Base-by-base conservation (phyloP, 2,888 invertebrate genomes). In the Drosophila kuntzei region DNA sequence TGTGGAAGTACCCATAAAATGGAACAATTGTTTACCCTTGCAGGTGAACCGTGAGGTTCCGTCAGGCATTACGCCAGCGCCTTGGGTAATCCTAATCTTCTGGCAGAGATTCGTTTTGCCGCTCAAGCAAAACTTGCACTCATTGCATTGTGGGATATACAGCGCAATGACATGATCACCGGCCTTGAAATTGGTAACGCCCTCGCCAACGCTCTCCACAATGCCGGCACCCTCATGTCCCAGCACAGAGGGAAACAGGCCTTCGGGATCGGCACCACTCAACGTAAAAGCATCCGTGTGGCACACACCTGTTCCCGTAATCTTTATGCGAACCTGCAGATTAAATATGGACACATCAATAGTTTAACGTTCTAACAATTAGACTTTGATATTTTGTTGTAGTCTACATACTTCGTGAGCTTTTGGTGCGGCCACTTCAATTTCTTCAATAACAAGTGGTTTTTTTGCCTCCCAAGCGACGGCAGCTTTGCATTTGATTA, bases 161-260 rank as follows among this genome's bases (percentile, higher is more conserved):
- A 98, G 93, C 0, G 99, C 99, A 72, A 99, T 95, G n/a, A 99
- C 99, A 93, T 98, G 98, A 92, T 99, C 99, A 91, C 98, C 98
- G 36, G 96, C 94, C 89, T 96, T 94, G 37, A 98, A 96, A 51
- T 95, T 94, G 0, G 96, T 97, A 0, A 99, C 99, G 16, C 96
- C 97, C 89, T 96, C 96, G 0, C 99, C 99, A 50, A 99, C 94
- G 92, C 98, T 98, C 92, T 99, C 99, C n/a, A 99, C 98, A 83
- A 99, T 94, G 36, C 99, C 99, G 60, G 95, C 96, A 34, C 99
- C 99, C 93, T 99, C 99, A 90, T 99, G 99, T 0, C 99, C 99
- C 49, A 99, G 93, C 77, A 99, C 93, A 3, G 97, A 96, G 0
- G 99, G 99, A 88, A 98, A 98, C 12, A 95, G 93, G 5, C 98